Evolutionary conservation across 2,113 vertebrate species (phyloP), one percentile per base, ranked within the genome.

Genomic region (Monopterus albus): DNA sequence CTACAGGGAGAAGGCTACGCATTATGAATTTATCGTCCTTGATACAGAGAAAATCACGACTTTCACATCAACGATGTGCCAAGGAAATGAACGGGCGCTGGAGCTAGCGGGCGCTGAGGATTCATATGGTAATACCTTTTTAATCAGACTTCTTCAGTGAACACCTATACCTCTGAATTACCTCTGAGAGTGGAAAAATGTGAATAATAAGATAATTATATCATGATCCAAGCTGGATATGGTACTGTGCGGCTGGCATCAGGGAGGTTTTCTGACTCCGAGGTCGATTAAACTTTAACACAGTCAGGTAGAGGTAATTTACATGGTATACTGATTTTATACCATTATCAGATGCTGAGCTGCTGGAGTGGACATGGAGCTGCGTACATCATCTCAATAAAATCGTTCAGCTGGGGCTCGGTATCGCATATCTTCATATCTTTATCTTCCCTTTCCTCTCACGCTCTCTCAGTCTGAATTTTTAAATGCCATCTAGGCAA

Each of bases 1-100:
- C 82, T 79, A 60, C 72, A 66, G 82, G 59, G 71, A 58, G 74
- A 76, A 74, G 63, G 63, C 79, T 73, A 68, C 58, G 50, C 77
- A 80, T 87, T 79, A 82, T 78, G 78, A 88, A 89, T 89, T 82
- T 85, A 87, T 87, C 58, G 51, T 68, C 90, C 74, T 74, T 71
- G 72, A 81, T 65, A 79, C 66, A 78, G 73, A 85, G 72, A 57
- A 86, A 88, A 84, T 78, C 46, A 47, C 81, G 83, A 84, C 82
- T 89, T 82, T 85, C 86, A 79, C 72, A 69, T 79, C 74, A 72
- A 64, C 58, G 23, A 58, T 49, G 69, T 52, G 60, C 58, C 60
- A 12, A 26, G 43, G 73, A 75, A 49, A 45, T 33, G 64, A 78
- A 39, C 45, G 17, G 45, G 51, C 17, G 2, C 12, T 8, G 39